Percentiles rank a stretch among this genome's conserved stretches.
phyloP scores from a whole-genome alignment of 2,888 invertebrate species.

The Pheosia gnoma region DNA sequence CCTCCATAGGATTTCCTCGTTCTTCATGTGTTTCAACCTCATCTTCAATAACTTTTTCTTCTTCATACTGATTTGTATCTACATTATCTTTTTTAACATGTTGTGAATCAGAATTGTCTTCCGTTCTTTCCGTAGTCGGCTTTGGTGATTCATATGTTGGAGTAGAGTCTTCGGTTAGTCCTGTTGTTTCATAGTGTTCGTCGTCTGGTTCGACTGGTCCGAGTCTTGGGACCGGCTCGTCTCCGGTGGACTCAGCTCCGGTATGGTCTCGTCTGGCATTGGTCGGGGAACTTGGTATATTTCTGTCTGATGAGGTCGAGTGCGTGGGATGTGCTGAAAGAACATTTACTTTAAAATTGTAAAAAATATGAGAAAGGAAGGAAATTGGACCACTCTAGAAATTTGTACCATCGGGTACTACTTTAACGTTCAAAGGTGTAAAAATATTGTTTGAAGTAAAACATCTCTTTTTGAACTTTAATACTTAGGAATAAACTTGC shows the following conservation, averaged over 20 bases:
- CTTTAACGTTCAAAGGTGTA: no score
- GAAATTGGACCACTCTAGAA: no score
- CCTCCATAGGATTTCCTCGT: slow-evolving; percentile 45
- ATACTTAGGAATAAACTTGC: no score
- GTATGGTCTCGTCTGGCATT: slow-evolving; percentile 69
- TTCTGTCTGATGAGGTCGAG: slow-evolving; percentile 65
- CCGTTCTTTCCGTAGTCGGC: slow-evolving; percentile 16
- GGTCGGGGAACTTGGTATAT: slow-evolving; percentile 63
- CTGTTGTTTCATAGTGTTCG: slow-evolving; percentile 46
- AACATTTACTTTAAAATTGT: background rate
- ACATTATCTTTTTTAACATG: slow-evolving; percentile 21
- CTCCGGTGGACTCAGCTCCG: slow-evolving; percentile 73
- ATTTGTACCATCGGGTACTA: no score
- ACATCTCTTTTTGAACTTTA: no score
- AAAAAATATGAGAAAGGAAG: background rate
- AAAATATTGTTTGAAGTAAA: no score
- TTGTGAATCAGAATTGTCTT: slow-evolving; percentile 21
- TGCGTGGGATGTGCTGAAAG: slow-evolving; percentile 76
- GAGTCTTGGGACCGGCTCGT: slow-evolving; percentile 49
- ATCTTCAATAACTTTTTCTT: slow-evolving; percentile 30
- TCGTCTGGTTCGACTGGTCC: slow-evolving; percentile 45
- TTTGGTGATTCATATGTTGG: slow-evolving; percentile 30
- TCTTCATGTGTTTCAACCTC: slow-evolving; percentile 31
- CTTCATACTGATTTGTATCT: slow-evolving; percentile 24
- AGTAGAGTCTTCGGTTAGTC: slow-evolving; percentile 50